A percentile compares a stretch with the other conserved stretches of the same genome.
phyloP scores from a whole-genome alignment of 2,113 vertebrate genomes.

The Pseudonaja textilis region DNA sequence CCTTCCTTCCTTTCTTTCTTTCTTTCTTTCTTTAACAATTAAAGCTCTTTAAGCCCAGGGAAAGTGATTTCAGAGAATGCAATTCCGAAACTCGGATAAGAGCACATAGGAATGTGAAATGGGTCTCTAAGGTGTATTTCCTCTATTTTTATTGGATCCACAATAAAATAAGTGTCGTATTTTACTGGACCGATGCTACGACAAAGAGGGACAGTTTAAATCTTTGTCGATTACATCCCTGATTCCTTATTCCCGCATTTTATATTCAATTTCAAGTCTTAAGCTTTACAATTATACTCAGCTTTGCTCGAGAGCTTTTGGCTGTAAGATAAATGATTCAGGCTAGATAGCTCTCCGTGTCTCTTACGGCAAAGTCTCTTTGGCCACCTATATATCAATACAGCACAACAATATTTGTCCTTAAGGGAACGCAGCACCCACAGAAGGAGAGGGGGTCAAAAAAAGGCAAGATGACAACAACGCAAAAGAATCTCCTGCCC shows the following conservation, averaged over 20 bases:
- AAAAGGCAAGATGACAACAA: background rate
- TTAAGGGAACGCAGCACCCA: conserved; percentile 38
- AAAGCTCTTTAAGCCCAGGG: background rate
- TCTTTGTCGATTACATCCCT: background rate
- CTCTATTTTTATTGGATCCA: background rate
- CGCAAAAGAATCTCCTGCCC: background rate
- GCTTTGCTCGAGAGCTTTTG: conserved; percentile 47
- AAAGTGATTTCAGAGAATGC: background rate
- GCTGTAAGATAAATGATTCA: conserved; percentile 52
- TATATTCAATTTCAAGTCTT: background rate
- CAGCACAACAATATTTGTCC: conserved; percentile 43
- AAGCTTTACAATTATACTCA: conserved; percentile 47
- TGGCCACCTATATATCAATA: conserved; percentile 57
- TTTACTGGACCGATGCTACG: background rate
- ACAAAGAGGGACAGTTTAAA: background rate
- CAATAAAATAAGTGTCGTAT: background rate
- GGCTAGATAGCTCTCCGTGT: conserved; percentile 32
- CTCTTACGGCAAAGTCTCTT: conserved; percentile 44
- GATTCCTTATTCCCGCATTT: background rate
- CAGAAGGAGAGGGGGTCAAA: background rate
- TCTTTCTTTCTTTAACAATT: background rate
- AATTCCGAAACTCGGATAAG: background rate
- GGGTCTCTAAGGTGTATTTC: background rate
- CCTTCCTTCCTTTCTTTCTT: background rate
- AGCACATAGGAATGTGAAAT: too few relatives aligned